A percentile compares a stretch with the other conserved stretches of the same genome.
These are phyloP conservation scores for Physella acuta DNA, from an alignment of 1,140 invertebrate species.

Conservation along the genomic window DNA sequence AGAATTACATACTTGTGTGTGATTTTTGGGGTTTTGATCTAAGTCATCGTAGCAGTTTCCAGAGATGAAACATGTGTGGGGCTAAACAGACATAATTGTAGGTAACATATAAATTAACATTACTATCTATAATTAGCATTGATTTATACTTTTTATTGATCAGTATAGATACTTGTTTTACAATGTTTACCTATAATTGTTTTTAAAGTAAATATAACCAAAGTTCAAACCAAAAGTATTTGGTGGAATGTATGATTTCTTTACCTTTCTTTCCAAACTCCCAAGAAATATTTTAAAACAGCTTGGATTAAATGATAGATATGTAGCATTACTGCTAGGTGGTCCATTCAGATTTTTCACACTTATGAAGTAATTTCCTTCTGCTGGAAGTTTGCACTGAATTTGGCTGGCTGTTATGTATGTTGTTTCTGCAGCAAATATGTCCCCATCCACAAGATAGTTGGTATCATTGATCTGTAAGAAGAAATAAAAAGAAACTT, in stretches of 20 bases:
- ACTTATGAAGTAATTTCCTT: constrained; percentile 32
- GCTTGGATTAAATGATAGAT: constrained; percentile 36
- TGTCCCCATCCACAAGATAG: too few species aligned
- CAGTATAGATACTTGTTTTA: neutral
- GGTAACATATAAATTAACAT: too few species aligned
- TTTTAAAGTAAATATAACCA: neutral
- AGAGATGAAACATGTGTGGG: constrained; percentile 42
- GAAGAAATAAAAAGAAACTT: too few species aligned
- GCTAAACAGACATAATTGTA: constrained; percentile 22
- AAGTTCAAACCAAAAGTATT: neutral
- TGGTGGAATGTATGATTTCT: too few species aligned
- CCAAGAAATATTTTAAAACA: too few species aligned
- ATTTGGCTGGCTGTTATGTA: constrained; percentile 35
- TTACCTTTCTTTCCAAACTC: too few species aligned
- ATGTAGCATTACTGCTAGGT: constrained; percentile 33
- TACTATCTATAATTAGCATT: too few species aligned
- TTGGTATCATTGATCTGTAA: too few species aligned
- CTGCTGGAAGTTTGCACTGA: constrained; percentile 27
- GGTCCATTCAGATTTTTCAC: constrained; percentile 27
- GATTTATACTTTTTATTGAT: neutral
- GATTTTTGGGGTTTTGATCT: constrained; percentile 33
- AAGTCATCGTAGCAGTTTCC: constrained; percentile 35
- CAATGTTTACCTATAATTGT: neutral
- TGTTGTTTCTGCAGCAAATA: too few species aligned
- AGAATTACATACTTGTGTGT: constrained; percentile 36